A percentile compares a stretch with the other conserved stretches of the same genome.
Conservation (phyloP, 2,113 vertebrate species). For the Ia io region DNA sequence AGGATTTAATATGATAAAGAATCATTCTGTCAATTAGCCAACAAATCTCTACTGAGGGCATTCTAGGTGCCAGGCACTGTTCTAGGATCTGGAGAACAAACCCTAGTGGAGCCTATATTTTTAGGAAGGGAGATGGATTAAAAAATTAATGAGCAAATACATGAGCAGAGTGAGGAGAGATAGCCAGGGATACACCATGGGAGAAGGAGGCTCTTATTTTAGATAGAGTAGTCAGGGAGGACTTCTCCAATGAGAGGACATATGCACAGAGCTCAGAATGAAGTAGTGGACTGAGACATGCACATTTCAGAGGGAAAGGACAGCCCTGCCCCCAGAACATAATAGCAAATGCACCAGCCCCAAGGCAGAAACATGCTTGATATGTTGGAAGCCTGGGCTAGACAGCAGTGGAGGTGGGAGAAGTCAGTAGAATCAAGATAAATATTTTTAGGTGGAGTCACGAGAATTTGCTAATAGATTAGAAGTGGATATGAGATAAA, state of each 20-base stretch:
- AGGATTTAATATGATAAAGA: background rate
- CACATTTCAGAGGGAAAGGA: background rate
- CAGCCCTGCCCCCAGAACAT: background rate
- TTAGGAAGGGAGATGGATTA: background rate
- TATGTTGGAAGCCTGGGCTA: background rate
- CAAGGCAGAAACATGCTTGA: background rate
- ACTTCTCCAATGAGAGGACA: background rate
- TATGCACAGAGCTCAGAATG: background rate
- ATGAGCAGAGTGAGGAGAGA: background rate
- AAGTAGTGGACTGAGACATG: background rate
- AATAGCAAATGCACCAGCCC: background rate
- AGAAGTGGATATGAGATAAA: background rate
- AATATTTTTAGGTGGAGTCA: background rate
- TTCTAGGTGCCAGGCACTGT: background rate
- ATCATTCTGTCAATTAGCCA: background rate
- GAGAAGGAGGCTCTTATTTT: background rate
- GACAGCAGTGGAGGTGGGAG: background rate
- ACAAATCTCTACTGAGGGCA: background rate
- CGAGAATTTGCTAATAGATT: background rate
- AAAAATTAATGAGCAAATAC: background rate
- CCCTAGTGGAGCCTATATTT: background rate
- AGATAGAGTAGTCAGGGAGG: background rate
- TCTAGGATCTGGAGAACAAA: background rate
- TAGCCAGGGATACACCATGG: rapidly evolving
- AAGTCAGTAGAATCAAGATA: background rate